A percentile compares a stretch with the other conserved stretches of the same genome.
Evolutionary conservation across 1,140 invertebrate genomes (phyloP).

Genomic region (Drosophila tsacasi): DNA sequence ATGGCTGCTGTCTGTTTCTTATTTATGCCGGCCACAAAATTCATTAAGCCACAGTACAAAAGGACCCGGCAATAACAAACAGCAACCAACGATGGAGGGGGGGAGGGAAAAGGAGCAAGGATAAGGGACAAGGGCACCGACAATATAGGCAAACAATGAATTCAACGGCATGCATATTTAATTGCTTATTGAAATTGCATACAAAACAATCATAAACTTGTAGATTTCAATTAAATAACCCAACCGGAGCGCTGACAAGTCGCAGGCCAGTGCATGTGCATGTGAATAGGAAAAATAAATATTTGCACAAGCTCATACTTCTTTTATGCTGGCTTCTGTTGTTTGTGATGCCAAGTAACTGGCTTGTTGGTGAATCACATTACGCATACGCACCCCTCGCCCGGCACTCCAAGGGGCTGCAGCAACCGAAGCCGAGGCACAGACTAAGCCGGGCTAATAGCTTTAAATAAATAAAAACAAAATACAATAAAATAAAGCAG

Average conservation of each 20-base stretch:
- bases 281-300: slow-evolving; percentile 54
- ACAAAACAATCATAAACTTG: slow-evolving; percentile 72
- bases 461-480: slow-evolving; percentile 73
- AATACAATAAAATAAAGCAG: slow-evolving; percentile 49
- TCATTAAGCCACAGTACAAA: slow-evolving; percentile 65
- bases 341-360: slow-evolving; percentile 32
- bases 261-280: slow-evolving; percentile 13
- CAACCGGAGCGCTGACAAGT: slow-evolving; percentile 39
- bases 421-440: slow-evolving; percentile 26
- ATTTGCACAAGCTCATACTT: slow-evolving; percentile 36
- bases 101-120: background rate
- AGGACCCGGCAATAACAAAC: slow-evolving; percentile 63
- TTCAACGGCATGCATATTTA: slow-evolving; percentile 65
- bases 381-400: slow-evolving; percentile 35
- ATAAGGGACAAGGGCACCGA: slow-evolving; percentile 19
- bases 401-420: background rate
- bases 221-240: slow-evolving; percentile 72
- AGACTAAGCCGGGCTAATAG: slow-evolving; percentile 59
- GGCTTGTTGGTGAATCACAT: slow-evolving; percentile 52
- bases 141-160: slow-evolving; percentile 67
- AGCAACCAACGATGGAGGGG: slow-evolving; percentile 29
- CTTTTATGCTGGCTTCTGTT: slow-evolving; percentile 25
- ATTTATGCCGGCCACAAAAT: slow-evolving; percentile 69
- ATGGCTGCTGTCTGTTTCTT: slow-evolving; percentile 71
- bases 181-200: slow-evolving; percentile 63